phyloP scores from a whole-genome alignment of 2,113 vertebrate genomes.

The Oxyura jamaicensis region DNA sequence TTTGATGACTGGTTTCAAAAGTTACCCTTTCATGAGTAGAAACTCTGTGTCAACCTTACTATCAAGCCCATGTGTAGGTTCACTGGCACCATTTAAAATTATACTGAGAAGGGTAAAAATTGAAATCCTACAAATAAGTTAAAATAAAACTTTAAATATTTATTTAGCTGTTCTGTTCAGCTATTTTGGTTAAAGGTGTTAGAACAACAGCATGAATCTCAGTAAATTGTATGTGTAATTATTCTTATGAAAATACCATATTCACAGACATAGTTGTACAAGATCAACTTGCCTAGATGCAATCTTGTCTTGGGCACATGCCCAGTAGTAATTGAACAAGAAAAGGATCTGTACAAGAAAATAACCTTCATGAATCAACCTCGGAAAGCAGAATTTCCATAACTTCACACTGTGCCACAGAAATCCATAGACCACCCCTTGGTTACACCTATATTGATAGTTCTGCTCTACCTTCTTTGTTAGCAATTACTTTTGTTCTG shows the following conservation, averaged over 20 bases:
- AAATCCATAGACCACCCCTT: background rate
- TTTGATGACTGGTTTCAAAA: background rate
- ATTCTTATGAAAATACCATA: background rate
- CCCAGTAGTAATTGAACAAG: background rate
- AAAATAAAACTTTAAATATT: background rate
- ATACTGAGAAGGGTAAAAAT: background rate
- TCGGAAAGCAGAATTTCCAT: background rate
- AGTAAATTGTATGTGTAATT: background rate
- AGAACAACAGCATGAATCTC: background rate
- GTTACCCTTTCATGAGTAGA: background rate
- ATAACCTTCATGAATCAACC: background rate
- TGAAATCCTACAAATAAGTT: background rate
- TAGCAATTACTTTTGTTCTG: background rate
- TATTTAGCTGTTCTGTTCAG: background rate
- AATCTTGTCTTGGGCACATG: background rate
- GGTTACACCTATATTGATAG: background rate
- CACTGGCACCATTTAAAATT: background rate
- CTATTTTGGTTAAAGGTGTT: background rate
- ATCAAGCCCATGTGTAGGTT: fast-evolving
- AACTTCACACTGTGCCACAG: background rate
- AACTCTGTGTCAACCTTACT: background rate
- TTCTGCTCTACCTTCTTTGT: background rate
- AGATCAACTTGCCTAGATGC: background rate
- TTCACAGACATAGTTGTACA: background rate
- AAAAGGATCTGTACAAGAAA: background rate